Evolutionary conservation across 1,140 invertebrate species (phyloP).

Genomic region (Hetaerina americana): DNA sequence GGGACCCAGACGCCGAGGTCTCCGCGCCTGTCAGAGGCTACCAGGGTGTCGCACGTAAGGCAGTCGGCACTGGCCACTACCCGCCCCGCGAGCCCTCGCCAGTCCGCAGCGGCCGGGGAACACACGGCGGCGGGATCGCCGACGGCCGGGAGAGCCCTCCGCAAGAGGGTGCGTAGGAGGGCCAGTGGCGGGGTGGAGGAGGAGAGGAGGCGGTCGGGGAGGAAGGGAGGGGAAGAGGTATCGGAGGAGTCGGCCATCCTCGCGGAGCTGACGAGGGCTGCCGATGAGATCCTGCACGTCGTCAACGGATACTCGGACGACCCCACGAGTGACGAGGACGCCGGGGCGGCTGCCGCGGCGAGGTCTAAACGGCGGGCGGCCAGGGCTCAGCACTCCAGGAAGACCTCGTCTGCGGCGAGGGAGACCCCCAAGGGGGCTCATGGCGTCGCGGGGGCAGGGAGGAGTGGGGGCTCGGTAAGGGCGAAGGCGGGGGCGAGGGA

Average conservation of each 20-base stretch:
- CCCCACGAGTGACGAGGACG: slow-evolving; percentile 11
- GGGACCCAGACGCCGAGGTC: no score
- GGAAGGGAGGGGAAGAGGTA: not conserved
- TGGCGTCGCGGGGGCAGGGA: no score
- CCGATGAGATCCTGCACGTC: slow-evolving; percentile 35
- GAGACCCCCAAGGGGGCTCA: not conserved
- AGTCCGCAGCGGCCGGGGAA: no score
- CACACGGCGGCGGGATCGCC: not conserved
- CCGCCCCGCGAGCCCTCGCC: no score
- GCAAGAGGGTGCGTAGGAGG: not conserved
- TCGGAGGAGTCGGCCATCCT: slow-evolving; percentile 26
- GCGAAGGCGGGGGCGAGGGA: not conserved
- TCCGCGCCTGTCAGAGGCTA: no score
- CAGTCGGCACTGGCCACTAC: no score
- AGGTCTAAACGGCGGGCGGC: not conserved
- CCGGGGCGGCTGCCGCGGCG: not conserved
- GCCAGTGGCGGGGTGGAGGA: not conserved
- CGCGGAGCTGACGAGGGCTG: slow-evolving; percentile 36
- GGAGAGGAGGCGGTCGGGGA: not conserved
- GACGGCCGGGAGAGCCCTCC: not conserved
- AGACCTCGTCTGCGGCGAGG: not conserved
- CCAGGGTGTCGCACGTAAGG: no score
- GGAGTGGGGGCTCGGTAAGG: not conserved
- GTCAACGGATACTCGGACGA: slow-evolving; percentile 38
- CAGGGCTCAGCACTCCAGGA: not conserved